phyloP scores from a whole-genome alignment of 2,888 invertebrate species.

The Platycnemis pennipes region DNA sequence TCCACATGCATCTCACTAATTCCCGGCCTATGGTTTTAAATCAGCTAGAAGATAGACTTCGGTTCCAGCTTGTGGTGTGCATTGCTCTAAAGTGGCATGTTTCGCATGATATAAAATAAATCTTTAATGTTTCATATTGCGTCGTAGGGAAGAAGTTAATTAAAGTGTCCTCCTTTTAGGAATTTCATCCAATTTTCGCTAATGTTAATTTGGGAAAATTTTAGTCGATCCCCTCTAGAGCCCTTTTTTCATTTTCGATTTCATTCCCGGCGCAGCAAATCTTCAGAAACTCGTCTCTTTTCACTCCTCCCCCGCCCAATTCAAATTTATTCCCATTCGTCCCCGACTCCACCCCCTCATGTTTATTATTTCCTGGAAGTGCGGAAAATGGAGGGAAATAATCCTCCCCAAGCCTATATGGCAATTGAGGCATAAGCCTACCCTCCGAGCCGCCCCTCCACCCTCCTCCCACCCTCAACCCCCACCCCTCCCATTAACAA shows the following conservation, averaged over 20 bases:
- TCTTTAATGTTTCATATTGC: not conserved
- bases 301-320: not conserved
- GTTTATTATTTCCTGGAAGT: constrained; percentile 23
- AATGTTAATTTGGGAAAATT: constrained; percentile 3
- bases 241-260: not conserved
- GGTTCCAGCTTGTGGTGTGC: no score
- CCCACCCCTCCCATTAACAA: no score
- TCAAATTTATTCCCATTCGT: not conserved
- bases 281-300: not conserved
- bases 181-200: not conserved
- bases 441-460: not conserved
- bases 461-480: no score
- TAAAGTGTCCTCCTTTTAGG: not conserved
- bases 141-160: not conserved
- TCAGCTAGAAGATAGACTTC: no score
- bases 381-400: constrained; percentile 17
- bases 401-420: not conserved
- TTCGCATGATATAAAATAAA: not conserved
- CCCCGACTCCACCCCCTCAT: not conserved
- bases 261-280: not conserved
- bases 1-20: no score
- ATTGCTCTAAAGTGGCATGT: not conserved
- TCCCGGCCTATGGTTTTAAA: no score
- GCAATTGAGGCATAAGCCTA: not conserved
- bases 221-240: not conserved